phyloP scores from a whole-genome alignment of 30 jellyfish, hydroid and myxozoan species.

The Turritopsis rubra region DNA sequence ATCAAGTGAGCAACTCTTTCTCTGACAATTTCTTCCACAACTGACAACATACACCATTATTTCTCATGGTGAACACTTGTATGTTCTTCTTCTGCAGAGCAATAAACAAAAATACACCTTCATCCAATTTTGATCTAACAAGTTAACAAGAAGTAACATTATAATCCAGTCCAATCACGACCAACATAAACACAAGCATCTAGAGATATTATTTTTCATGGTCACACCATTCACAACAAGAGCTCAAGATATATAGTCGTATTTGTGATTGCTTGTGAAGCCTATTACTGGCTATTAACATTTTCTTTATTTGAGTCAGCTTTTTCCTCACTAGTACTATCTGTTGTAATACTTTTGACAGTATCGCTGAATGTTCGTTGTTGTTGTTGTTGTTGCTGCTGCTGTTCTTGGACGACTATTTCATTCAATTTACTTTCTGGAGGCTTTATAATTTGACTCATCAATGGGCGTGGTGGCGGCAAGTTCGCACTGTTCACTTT shows the following conservation, averaged over 20 bases:
- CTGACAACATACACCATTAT: neutral
- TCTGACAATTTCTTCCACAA: neutral
- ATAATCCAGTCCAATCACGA: neutral
- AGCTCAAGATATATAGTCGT: neutral
- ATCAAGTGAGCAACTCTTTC: neutral
- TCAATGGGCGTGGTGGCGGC: conserved; percentile 32
- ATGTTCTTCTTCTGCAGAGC: neutral
- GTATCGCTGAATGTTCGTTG: neutral
- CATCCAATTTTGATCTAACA: too few species aligned
- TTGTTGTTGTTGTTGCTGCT: conserved; percentile 1
- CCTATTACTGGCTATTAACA: neutral
- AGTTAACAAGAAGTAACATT: neutral
- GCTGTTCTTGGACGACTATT: conserved; percentile 5
- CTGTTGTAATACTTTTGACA: neutral
- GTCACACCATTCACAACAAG: neutral
- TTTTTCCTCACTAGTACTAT: neutral
- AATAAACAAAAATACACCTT: neutral
- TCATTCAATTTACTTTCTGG: conserved; percentile 32
- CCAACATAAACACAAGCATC: neutral
- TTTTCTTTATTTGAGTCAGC: conserved; percentile 16
- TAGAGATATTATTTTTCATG: neutral
- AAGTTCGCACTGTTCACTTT: neutral
- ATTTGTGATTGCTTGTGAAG: neutral
- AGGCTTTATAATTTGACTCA: conserved; percentile 39
- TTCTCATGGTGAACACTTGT: too few species aligned